Evolutionary conservation across 2,113 vertebrate species (phyloP).

Genomic region (Jacana jacana): DNA sequence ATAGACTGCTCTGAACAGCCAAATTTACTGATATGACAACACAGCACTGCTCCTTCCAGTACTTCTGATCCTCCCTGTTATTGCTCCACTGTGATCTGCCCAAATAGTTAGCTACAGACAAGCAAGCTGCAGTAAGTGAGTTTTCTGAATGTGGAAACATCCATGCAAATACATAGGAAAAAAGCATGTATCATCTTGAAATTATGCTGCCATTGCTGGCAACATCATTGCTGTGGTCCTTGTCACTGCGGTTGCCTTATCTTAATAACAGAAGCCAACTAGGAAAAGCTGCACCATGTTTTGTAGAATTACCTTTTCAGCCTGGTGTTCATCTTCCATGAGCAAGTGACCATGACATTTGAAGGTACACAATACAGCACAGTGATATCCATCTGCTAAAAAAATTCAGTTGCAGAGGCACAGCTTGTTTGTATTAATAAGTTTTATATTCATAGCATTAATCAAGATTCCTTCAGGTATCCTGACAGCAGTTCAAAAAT

Average conservation of each 20-base stretch:
- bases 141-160: not conserved
- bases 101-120: not conserved
- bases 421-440: not conserved
- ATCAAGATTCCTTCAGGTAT: not conserved
- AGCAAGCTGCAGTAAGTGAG: not conserved
- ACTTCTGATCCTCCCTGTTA: not conserved
- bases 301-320: not conserved
- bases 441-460: not conserved
- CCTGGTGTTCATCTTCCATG: not conserved
- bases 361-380: not conserved
- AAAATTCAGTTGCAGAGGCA: not conserved
- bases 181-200: not conserved
- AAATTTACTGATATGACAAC: not conserved
- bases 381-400: not conserved
- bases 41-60: not conserved
- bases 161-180: not conserved
- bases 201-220: not conserved
- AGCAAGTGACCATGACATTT: not conserved
- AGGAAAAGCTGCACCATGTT: not conserved
- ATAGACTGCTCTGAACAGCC: not conserved
- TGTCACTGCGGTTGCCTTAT: not conserved
- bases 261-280: not conserved
- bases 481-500: not conserved
- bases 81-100: not conserved
- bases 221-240: not conserved